Percentiles rank a stretch among this genome's conserved stretches.
phyloP scores from a whole-genome alignment of 2,797 vertebrate genomes.

The Notoglanidium macrostoma region DNA sequence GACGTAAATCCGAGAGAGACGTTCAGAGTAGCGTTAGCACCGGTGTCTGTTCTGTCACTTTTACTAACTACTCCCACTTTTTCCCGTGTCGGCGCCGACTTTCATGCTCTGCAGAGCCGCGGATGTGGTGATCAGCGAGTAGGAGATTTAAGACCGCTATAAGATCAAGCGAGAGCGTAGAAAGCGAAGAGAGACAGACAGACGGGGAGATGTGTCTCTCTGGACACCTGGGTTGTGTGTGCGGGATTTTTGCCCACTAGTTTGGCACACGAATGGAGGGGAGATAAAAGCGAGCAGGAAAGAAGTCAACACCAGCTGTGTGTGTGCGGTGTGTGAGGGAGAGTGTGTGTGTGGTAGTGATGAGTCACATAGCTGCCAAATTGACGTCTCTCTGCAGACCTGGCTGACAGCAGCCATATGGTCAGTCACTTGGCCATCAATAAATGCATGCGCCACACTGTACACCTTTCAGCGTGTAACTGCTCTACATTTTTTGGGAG shows the following conservation, averaged over 20 bases:
- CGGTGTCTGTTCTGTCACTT: background rate
- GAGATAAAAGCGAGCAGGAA: conserved; percentile 62
- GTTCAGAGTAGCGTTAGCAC: background rate
- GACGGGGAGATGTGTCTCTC: conserved; percentile 16
- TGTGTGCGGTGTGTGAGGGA: conserved; percentile 32
- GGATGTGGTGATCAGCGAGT: background rate
- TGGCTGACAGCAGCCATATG: conserved; percentile 48
- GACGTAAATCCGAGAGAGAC: background rate
- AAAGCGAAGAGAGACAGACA: background rate
- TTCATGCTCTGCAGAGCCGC: background rate
- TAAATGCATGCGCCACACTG: conserved; percentile 23
- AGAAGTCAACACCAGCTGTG: conserved; percentile 56
- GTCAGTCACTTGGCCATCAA: conserved; percentile 26
- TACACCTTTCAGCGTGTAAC: background rate
- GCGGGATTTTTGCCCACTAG: conserved; percentile 47
- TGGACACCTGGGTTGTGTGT: conserved; percentile 54
- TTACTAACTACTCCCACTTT: background rate
- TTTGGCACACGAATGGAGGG: conserved; percentile 50
- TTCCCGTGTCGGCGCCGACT: background rate
- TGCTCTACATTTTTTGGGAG: background rate
- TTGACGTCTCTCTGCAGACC: conserved; percentile 13
- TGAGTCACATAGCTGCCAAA: conserved; percentile 28
- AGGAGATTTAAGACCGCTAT: background rate
- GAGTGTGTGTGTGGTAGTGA: conserved; percentile 4
- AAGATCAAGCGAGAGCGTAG: background rate